These are phyloP conservation scores for Pterobdella sp. DNA, from an alignment of 2,888 invertebrate species.

Conservation along the genomic window DNA sequence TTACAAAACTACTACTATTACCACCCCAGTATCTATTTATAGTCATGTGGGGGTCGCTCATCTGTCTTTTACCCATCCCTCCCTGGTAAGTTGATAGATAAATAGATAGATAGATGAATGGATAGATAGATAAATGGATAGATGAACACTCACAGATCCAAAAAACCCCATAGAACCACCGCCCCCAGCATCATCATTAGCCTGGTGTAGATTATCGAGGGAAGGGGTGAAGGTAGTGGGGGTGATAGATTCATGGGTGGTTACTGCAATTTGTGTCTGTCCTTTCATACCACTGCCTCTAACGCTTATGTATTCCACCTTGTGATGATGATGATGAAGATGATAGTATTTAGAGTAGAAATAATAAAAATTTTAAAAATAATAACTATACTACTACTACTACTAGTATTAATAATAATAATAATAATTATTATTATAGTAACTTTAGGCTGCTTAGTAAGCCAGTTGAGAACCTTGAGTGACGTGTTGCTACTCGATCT, in stretches of 20 bases:
- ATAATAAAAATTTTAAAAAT: constrained; percentile 46
- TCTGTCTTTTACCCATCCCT: constrained; percentile 57
- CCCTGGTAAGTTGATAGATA: constrained; percentile 54
- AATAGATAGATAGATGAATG: background rate
- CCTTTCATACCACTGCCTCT: constrained; percentile 90
- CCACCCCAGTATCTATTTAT: constrained; percentile 33
- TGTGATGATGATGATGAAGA: constrained; percentile 41
- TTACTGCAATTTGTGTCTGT: constrained; percentile 83
- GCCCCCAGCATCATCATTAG: background rate
- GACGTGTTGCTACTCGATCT: constrained; percentile 32
- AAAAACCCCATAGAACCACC: background rate
- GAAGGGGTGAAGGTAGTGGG: constrained; percentile 68
- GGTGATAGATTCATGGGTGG: constrained; percentile 53
- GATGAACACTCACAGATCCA: background rate
- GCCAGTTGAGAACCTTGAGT: constrained; percentile 60
- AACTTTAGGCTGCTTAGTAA: constrained; percentile 38
- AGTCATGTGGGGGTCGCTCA: constrained; percentile 71
- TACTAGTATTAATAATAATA: background rate
- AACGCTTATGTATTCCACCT: constrained; percentile 96
- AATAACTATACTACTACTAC: background rate
- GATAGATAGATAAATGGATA: background rate
- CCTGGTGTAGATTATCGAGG: constrained; percentile 35
- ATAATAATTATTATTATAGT: background rate
- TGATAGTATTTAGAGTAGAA: background rate
- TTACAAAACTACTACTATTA: constrained; percentile 23